Conservation (phyloP, 2,888 invertebrate species). For the Chalcosyrphus nemorum region DNA sequence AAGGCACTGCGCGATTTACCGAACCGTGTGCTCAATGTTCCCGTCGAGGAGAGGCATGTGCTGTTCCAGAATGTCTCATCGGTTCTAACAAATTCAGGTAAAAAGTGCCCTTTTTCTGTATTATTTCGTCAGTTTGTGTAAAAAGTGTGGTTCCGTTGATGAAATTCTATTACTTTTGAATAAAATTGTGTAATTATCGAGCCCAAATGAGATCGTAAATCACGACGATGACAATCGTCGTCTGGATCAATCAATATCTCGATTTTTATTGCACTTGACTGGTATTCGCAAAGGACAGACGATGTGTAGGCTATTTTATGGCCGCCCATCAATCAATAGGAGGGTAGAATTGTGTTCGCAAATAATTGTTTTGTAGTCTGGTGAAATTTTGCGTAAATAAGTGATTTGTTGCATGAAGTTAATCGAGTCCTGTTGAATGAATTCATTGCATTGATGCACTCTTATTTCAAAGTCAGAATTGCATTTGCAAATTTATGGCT, state of each 20-base stretch:
- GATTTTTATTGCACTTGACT: not conserved
- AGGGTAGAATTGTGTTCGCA: not conserved
- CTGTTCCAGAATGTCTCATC: slow-evolving; percentile 79
- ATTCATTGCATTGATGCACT: too few species aligned
- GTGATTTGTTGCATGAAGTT: too few species aligned
- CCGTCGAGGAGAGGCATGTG: slow-evolving; percentile 78
- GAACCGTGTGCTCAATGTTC: slow-evolving; percentile 79
- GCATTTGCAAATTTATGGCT: too few species aligned
- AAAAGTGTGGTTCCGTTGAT: not conserved
- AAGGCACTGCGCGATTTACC: slow-evolving; percentile 81
- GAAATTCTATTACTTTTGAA: not conserved
- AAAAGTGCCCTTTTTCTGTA: too few species aligned
- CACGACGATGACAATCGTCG: not conserved
- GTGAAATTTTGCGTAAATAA: too few species aligned
- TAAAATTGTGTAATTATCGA: slow-evolving; percentile 1
- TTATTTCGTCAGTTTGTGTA: slow-evolving; percentile 33
- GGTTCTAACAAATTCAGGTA: slow-evolving; percentile 89
- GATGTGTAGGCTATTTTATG: too few species aligned
- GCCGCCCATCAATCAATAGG: not conserved
- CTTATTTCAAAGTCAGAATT: too few species aligned
- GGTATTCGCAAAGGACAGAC: not conserved
- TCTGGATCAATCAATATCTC: slow-evolving; percentile 60
- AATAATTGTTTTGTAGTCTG: too few species aligned
- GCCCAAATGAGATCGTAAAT: not conserved
- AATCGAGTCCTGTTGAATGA: too few species aligned